Conservation (phyloP, 2,797 vertebrate genomes). For the Ara ararauna region DNA sequence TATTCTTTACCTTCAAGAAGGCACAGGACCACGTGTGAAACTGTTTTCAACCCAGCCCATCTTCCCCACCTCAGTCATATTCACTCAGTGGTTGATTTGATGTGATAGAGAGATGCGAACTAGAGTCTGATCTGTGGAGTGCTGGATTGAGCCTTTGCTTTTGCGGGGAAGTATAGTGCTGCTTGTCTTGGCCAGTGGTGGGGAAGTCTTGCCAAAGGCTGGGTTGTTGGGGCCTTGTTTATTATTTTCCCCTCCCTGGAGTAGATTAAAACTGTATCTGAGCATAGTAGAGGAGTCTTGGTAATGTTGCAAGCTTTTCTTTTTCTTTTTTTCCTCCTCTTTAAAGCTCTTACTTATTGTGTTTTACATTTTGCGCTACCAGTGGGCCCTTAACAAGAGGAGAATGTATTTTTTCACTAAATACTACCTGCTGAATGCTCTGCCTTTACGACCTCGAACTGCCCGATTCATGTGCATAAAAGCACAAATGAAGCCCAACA, state of each 20-base stretch:
- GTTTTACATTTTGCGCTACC: not conserved
- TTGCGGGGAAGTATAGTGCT: accelerated
- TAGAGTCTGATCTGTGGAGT: not conserved
- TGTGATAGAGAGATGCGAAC: not conserved
- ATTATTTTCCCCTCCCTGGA: not conserved
- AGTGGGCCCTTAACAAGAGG: not conserved
- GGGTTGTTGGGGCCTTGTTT: not conserved
- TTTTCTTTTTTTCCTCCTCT: accelerated
- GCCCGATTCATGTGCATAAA: not conserved
- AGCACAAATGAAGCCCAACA: not conserved
- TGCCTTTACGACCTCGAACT: not conserved
- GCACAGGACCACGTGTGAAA: accelerated
- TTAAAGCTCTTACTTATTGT: not conserved
- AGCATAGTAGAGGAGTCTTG: not conserved
- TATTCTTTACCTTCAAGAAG: not conserved
- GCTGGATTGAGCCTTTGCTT: not conserved
- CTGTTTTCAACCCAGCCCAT: not conserved
- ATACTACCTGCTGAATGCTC: not conserved
- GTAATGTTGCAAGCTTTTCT: not conserved
- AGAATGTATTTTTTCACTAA: not conserved
- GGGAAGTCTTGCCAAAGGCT: not conserved
- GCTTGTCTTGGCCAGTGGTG: not conserved
- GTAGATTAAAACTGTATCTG: not conserved
- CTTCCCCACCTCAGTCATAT: not conserved
- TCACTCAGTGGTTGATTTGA: accelerated